Base-by-base conservation (phyloP, 2,113 vertebrate species). In the Mirounga angustirostris region DNA sequence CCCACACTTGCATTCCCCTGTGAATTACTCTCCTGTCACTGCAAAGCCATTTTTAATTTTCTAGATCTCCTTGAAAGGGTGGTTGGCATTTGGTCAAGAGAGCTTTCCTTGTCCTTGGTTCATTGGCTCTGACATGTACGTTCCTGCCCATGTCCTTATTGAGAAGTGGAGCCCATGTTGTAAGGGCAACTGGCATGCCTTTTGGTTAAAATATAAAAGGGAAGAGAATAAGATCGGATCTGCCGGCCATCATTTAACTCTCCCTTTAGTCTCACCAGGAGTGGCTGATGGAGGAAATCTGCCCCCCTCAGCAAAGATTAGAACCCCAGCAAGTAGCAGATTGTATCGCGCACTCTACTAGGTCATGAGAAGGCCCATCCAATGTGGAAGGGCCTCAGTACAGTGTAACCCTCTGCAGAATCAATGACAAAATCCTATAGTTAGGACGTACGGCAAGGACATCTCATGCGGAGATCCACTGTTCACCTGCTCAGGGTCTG, bases 41-140 rank as follows among this genome's bases (percentile, higher is more conserved):
- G 69, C 54, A 91, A 86, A 89, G 54, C 4, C 36, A 46, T 46
- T 71, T 79, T 95, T 46, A 94, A 90, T 54, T 59, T 93, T 92
- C 24, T 89, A 79, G n/a, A 21, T 84, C 28, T 71, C 69, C 50
- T 71, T 69, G 56, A 73, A 82, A 71, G 24, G 8, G 16, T 82
- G 1, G 24, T 15, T 80, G 14, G 14, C 5, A 10, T 63, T 71
- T 67, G 36, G 24, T 61, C 73, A 87, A 90, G 18, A 85, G 30
- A 93, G 18, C 5, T 79, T 89, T 96, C 30, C 10, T 80, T 80
- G 22, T 90, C 86, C n/a, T 97, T 15, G 30, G 50, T 93, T 94
- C 24, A 80, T 76, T 95, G 85, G 30, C 78, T 95, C 30, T n/a
- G 85, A 19, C 19, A 16, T 26, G 21, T 54, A 52, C 24, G 78